Base-by-base conservation (phyloP, 2,113 vertebrate species). In the Sylvicapra grimmia region DNA sequence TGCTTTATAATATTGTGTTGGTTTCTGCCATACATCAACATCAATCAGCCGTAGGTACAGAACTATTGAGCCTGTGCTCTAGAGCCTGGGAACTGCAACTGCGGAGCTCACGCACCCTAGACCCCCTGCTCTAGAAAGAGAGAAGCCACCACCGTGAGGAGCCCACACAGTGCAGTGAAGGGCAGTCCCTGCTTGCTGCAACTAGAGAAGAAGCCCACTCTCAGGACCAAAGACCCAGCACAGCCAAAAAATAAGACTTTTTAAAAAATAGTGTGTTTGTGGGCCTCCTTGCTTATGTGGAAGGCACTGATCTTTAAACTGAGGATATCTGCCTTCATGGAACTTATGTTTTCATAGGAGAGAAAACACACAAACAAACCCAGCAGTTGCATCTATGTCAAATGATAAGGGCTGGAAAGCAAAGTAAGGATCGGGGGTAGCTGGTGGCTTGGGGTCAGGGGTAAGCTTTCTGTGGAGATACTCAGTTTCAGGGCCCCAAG, bases 1-100 rank as follows among this genome's bases (percentile, higher is more conserved):
- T 40, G 68, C 68, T 40, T 23, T 72, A 72, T 72, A 6, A 23
- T 3, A 21, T 19, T 68, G 68, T 23, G n/a, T 23, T 72, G 19
- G 68, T 23, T 40, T 72, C 68, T 72, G n/a, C 68, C n/a, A 40
- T 2, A 40, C 68, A 23, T 72, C 68, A 72, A 2, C n/a, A 72
- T 72, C 3, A 12, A 0, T 40, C 68, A 23, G 68, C 68, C 1
- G 1, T 12, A 23, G 68, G n/a, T 3, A 6, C 1, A 23, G 65
- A 36, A 23, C 65, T 23, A 36, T 3, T 11, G n/a, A 72, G 19
- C n/a, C 19, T 72, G 68, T 72, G 68, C 68, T 23, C n/a, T 2
- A 23, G n/a, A 72, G n/a, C 68, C n/a, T 72, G 68, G 68, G n/a
- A 72, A 12, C 68, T 72, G n/a, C 5, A 6, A 0, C 68, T 12